Evolutionary conservation across 2,113 vertebrate species (phyloP).

Genomic region (Aplodontia rufa): DNA sequence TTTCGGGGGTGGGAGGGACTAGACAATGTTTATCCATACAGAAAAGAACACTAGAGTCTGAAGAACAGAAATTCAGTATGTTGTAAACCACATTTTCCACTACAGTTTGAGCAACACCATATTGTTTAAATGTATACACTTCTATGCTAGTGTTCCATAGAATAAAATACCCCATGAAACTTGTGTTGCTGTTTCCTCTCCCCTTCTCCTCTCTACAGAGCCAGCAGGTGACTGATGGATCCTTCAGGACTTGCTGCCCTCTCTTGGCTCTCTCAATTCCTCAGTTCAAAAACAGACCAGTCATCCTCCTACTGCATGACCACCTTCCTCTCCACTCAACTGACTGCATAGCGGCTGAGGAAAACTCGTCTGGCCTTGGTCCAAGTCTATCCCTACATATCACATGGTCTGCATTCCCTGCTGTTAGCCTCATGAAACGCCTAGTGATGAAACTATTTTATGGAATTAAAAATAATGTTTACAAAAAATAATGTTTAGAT

Average conservation of each 20-base stretch:
- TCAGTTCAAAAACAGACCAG: neutral
- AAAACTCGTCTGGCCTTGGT: neutral
- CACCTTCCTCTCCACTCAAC: neutral
- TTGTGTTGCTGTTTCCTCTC: neutral
- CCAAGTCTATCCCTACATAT: neutral
- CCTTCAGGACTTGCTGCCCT: neutral
- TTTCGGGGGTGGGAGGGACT: neutral
- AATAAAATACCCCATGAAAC: neutral
- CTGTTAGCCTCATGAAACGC: neutral
- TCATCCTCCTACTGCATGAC: neutral
- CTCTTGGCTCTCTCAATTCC: neutral
- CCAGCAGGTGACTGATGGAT: neutral
- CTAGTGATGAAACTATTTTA: constrained; percentile 14
- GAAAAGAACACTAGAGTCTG: neutral
- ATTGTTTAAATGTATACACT: neutral
- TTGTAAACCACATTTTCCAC: neutral
- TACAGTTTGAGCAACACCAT: neutral
- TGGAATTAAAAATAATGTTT: neutral
- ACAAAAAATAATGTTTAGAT: neutral
- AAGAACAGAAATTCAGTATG: neutral
- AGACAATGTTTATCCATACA: neutral
- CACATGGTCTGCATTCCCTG: neutral
- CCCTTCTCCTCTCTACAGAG: neutral
- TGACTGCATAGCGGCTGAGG: neutral
- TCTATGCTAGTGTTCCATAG: neutral